These are phyloP conservation scores for Scaeva pyrastri DNA, from an alignment of 2,888 invertebrate genomes.

Conservation along the genomic window DNA sequence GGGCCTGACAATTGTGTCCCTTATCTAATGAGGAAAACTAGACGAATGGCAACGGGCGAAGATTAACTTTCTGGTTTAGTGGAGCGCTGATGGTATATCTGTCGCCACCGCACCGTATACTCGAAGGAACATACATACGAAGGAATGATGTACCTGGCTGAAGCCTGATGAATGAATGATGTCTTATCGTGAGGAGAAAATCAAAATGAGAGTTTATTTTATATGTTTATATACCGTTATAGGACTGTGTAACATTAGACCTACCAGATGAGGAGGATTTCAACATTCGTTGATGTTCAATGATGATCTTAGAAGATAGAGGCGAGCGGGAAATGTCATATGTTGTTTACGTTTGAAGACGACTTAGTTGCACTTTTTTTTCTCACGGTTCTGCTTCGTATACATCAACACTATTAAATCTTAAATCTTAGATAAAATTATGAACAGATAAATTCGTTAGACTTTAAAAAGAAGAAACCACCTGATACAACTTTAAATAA, in stretches of 20 bases:
- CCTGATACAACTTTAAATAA: too few relatives aligned
- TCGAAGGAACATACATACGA: too few relatives aligned
- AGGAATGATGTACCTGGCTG: slow-evolving; percentile 23
- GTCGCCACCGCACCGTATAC: neutral
- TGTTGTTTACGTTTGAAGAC: slow-evolving; percentile 1
- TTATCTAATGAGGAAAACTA: slow-evolving; percentile 74
- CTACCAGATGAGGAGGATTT: slow-evolving; percentile 39
- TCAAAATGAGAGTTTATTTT: slow-evolving; percentile 27
- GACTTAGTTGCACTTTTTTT: neutral
- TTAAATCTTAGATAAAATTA: too few relatives aligned
- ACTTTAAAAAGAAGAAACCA: too few relatives aligned
- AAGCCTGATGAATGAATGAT: slow-evolving; percentile 54
- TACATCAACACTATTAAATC: too few relatives aligned
- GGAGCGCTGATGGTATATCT: slow-evolving; percentile 32
- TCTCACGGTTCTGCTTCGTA: neutral
- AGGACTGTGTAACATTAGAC: neutral
- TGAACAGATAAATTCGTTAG: too few relatives aligned
- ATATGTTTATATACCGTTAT: neutral
- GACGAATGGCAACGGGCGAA: slow-evolving; percentile 67
- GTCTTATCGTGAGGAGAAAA: slow-evolving; percentile 68
- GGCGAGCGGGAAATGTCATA: slow-evolving; percentile 63
- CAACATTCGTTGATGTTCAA: slow-evolving; percentile 62
- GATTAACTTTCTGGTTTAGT: slow-evolving; percentile 75
- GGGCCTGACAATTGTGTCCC: slow-evolving; percentile 63
- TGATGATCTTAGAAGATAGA: slow-evolving; percentile 59